phyloP scores from a whole-genome alignment of 64 coral and sea anemone species.

The Cladopsammia gracilis region DNA sequence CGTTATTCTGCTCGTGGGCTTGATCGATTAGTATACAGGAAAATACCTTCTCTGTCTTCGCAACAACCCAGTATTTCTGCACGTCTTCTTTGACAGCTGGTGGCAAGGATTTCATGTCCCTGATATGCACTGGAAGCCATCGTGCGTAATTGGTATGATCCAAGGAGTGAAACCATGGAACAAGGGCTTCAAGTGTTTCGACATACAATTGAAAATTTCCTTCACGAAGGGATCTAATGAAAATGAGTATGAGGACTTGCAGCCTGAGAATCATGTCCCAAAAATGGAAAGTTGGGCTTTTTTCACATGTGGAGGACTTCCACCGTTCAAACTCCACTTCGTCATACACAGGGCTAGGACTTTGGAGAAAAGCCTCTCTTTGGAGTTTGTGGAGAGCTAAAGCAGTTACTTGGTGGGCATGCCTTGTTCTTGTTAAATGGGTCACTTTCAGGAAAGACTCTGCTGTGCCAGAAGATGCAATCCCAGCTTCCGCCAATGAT shows the following conservation, averaged over 20 bases:
- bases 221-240: constrained; percentile 24
- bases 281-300: constrained; percentile 24
- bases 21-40: constrained; percentile 52
- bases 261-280: neutral
- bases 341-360: neutral
- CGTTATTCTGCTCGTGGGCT: constrained; percentile 22
- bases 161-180: constrained; percentile 40
- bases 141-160: constrained; percentile 18
- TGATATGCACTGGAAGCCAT: constrained; percentile 32
- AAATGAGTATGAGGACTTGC: neutral
- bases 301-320: neutral
- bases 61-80: constrained; percentile 16
- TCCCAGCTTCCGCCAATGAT: neutral
- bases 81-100: constrained; percentile 46
- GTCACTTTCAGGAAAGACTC: constrained; percentile 6
- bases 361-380: constrained; percentile 16
- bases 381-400: neutral
- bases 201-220: constrained; percentile 46
- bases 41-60: constrained; percentile 43
- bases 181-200: constrained; percentile 65
- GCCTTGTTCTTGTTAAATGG: constrained; percentile 4
- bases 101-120: constrained; percentile 42
- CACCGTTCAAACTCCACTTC: neutral
- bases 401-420: neutral
- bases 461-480: constrained; percentile 9